Percentiles rank a stretch among this genome's conserved stretches.
Conservation (phyloP, 1,140 invertebrate genomes). For the Cheumatopsyche charites region DNA sequence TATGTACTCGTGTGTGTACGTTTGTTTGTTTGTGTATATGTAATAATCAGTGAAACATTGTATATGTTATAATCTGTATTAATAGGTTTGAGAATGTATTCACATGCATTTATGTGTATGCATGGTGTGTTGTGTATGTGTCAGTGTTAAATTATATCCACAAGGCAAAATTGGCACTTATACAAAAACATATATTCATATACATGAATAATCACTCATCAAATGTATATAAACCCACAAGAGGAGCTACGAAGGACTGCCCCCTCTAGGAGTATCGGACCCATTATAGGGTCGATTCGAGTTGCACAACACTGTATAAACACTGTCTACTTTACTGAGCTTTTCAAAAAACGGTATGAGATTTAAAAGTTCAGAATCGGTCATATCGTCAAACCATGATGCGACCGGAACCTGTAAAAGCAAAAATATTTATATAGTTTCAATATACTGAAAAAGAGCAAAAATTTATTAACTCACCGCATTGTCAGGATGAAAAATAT, state of each 20-base stretch:
- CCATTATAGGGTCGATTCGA: conserved; percentile 83
- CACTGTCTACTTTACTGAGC: conserved; percentile 91
- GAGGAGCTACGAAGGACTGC: conserved; percentile 57
- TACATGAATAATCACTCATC: conserved; percentile 40
- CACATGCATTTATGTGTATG: neutral
- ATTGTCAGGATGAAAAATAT: conserved; percentile 99
- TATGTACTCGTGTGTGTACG: neutral
- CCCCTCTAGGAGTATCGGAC: conserved; percentile 50
- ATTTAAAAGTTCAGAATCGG: conserved; percentile 92
- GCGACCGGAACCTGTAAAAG: conserved; percentile 89
- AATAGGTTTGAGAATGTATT: neutral
- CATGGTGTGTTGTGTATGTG: conserved; percentile 33
- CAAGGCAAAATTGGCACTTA: conserved; percentile 65
- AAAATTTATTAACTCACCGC: conserved; percentile 77
- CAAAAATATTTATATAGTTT: no score
- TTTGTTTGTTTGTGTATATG: conserved; percentile 30
- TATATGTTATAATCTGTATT: neutral
- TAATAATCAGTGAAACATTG: neutral
- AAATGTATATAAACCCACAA: conserved; percentile 49
- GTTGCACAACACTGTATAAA: conserved; percentile 90
- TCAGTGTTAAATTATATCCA: conserved; percentile 52
- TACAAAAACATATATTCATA: conserved; percentile 52
- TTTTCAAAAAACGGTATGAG: conserved; percentile 96
- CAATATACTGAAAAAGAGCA: conserved; percentile 4
- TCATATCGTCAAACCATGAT: conserved; percentile 98